Evolutionary conservation across 2,113 vertebrate species (phyloP), one percentile per base, ranked within the genome.

Genomic region (Lycaon pictus): DNA sequence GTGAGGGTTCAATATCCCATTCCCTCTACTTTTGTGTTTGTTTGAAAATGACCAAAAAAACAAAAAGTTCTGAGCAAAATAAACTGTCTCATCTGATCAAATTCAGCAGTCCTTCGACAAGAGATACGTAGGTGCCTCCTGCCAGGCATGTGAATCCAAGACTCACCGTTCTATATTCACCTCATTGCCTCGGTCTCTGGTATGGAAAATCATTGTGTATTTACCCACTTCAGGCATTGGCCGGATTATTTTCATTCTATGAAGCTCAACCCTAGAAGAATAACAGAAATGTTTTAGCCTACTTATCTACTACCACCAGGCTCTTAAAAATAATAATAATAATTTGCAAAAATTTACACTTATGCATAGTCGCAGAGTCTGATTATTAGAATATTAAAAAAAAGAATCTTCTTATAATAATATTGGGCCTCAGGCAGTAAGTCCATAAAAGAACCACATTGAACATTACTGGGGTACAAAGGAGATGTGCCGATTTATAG

Each of bases 201-300:
- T 99, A 94, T 99, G 99, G 95, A 99, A 99, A 96, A 99, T 99
- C 99, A 99, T 99, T 0, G 99, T 99, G 58, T 99, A 99, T 94
- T 99, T 99, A 71, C 99, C 99, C 12, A 99, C 82, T 0, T 99
- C 97, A 9, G 99, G 98, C 0, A 99, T 92, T 0, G 99, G 99
- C 5, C 99, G 98, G 23, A 99, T 81, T 58, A 99, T 99, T 96
- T 97, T 99, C 99, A 99, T 99, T 90, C 99, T 99, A 76, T 99
- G 99, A n/a, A 99, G 98, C 93, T 99, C 98, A 88, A 99, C 99
- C 97, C 99, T 99, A 97, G 32, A 96, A 97, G 96, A 96, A 95
- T 37, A 80, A 25, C 12, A 92, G 27, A 87, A 10, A 9, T 35
- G 5, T 67, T 72, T 83, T 72, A 63, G 69, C 43, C 60, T 22